Evolutionary conservation across 2,888 invertebrate species (phyloP).

Genomic region (Drosophila anomelani): DNA sequence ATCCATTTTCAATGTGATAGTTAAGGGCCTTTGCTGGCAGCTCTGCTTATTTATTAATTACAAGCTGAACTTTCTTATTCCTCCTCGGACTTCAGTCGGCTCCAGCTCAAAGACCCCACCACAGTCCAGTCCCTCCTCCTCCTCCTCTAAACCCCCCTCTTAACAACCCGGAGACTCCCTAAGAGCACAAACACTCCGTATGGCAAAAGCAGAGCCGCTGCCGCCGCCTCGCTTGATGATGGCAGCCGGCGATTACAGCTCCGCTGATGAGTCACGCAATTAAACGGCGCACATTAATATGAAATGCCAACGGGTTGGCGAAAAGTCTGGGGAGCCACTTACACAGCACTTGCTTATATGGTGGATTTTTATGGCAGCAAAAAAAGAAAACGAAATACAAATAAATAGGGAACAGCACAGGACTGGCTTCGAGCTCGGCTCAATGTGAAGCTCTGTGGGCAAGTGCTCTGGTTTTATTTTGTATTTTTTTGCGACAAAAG

Average conservation of each 20-base stretch:
- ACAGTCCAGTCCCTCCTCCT: neutral
- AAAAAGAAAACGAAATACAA: conserved; percentile 2
- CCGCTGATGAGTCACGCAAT: conserved; percentile 62
- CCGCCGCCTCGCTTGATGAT: conserved; percentile 14
- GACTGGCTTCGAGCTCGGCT: conserved; percentile 2
- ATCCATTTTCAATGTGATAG: conserved; percentile 15
- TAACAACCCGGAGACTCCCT: neutral
- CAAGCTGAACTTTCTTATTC: conserved; percentile 14
- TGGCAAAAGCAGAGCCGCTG: conserved; percentile 8
- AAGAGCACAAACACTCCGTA: neutral
- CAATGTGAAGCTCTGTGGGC: conserved; percentile 9
- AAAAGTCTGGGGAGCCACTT: conserved; percentile 19
- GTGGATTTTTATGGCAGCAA: conserved; percentile 16
- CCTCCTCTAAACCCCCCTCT: no score
- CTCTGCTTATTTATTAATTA: conserved; percentile 30
- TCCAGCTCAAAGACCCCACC: conserved; percentile 28
- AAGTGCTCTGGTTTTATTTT: conserved; percentile 6
- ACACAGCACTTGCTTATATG: conserved; percentile 28
- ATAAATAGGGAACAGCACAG: conserved; percentile 12
- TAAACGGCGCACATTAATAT: conserved; percentile 48
- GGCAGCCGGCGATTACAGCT: conserved; percentile 30
- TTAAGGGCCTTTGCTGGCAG: conserved; percentile 7
- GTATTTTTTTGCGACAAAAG: conserved; percentile 18
- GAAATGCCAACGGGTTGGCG: conserved; percentile 40
- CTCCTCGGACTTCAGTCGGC: neutral